A percentile compares a stretch with the other conserved stretches of the same genome.
Evolutionary conservation across 2,113 vertebrate species (phyloP).

Genomic region (Oenanthe melanoleuca): DNA sequence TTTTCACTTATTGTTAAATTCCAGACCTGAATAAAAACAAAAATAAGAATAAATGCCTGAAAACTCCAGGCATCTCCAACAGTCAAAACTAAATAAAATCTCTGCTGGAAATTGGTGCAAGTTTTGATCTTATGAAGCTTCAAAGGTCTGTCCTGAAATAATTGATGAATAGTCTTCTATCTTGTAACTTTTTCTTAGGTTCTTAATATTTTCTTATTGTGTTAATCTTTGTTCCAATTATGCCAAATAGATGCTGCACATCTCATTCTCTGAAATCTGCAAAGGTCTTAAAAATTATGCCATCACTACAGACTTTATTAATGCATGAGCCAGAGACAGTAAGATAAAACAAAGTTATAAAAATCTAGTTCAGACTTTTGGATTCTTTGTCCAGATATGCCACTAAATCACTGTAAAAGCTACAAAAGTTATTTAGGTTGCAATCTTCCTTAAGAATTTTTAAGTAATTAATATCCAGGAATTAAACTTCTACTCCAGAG

Average conservation of each 20-base stretch:
- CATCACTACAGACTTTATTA: not conserved
- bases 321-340: not conserved
- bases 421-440: not conserved
- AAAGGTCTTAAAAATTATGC: not conserved
- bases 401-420: not conserved
- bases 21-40: not conserved
- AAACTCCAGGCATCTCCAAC: not conserved
- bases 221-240: not conserved
- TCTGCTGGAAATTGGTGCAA: not conserved
- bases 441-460: not conserved
- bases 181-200: not conserved
- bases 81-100: not conserved
- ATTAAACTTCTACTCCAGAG: not conserved
- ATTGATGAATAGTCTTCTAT: not conserved
- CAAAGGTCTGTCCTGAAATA: not conserved
- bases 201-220: not conserved
- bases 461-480: not conserved
- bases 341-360: not conserved
- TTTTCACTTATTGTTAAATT: not conserved
- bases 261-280: not conserved
- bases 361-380: not conserved
- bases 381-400: not conserved
- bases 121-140: not conserved
- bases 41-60: not conserved
- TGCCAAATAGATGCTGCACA: not conserved